A percentile compares a stretch with the other conserved stretches of the same genome.
Evolutionary conservation across 92 coral and sea anemone species (phyloP).

Genomic region (Heteractis magnifica): DNA sequence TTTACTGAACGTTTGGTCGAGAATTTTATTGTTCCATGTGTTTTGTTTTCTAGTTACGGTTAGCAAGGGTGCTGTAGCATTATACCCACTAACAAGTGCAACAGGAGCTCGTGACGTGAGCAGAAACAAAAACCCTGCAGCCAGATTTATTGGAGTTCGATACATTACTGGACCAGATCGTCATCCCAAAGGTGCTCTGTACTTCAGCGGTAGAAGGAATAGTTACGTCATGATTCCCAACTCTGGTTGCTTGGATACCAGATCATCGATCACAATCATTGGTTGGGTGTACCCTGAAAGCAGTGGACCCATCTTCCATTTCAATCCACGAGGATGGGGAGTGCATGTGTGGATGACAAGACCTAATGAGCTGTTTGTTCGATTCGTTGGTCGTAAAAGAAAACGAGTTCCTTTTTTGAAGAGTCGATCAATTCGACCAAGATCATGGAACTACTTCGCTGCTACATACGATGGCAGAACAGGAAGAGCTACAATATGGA

Average conservation of each 20-base stretch:
- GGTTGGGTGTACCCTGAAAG: conserved; percentile 72
- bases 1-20: background rate
- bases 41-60: conserved; percentile 24
- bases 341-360: conserved; percentile 72
- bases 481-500: conserved; percentile 53
- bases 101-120: conserved; percentile 49
- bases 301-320: conserved; percentile 72
- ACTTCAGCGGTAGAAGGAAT: conserved; percentile 52
- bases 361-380: conserved; percentile 42
- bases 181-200: conserved; percentile 55
- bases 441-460: conserved; percentile 59
- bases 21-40: background rate
- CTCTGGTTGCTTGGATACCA: conserved; percentile 51
- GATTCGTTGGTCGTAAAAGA: conserved; percentile 57
- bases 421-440: conserved; percentile 41
- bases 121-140: conserved; percentile 62
- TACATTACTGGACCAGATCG: conserved; percentile 67
- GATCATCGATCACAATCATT: conserved; percentile 60
- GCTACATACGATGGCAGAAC: conserved; percentile 45
- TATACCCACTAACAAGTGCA: conserved; percentile 45
- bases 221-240: conserved; percentile 59
- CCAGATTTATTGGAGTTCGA: conserved; percentile 49
- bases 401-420: conserved; percentile 38
- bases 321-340: conserved; percentile 66
- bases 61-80: conserved; percentile 45